Evolutionary conservation across 2,113 vertebrate species (phyloP), one percentile per base, ranked within the genome.

Genomic region (Gavialis gangeticus): DNA sequence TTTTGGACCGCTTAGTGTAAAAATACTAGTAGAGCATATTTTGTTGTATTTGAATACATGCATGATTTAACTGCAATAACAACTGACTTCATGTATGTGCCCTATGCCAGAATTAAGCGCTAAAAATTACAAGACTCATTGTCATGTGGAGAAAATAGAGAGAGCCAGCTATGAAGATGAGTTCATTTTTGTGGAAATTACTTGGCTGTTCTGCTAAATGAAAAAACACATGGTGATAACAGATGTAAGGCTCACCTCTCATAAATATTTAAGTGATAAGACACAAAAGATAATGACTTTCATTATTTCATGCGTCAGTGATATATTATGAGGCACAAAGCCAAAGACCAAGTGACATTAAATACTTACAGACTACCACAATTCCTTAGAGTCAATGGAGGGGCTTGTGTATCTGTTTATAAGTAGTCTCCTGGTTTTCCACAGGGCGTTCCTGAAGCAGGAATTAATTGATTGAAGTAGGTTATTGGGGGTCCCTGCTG

Each of bases 261-360:
- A 96, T 97, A 93, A 97, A 97, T 97, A 97, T 96, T 97, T 95
- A 93, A 97, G 81, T 62, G 85, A 81, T 79, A 19, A 92, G 89
- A 59, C 92, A 96, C 82, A 94, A 87, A 11, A 92, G 90, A 88
- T 63, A 89, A 71, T 64, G 83, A 62, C 75, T 57, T 88, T 89
- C 64, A 88, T 79, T 91, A 34, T 5, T 87, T 89, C 62, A 93
- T 85, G 91, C 86, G 60, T 82, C 79, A 83, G 81, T 91, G 58
- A 17, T 87, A 64, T 27, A 64, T 7, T 12, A 18, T 25, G 88
- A 95, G 57, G 14, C 13, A 94, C 79, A 93, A 96, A 91, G 69
- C 58, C 56, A 58, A 62, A 21, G 66, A 94, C 76, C 5, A 89
- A 88, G 34, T 75, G 34, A 24, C 62, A 79, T 81, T 3, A 92